Evolutionary conservation across 2,113 vertebrate species (phyloP), one percentile per base, ranked within the genome.

Genomic region (Xiphorhynchus elegans): DNA sequence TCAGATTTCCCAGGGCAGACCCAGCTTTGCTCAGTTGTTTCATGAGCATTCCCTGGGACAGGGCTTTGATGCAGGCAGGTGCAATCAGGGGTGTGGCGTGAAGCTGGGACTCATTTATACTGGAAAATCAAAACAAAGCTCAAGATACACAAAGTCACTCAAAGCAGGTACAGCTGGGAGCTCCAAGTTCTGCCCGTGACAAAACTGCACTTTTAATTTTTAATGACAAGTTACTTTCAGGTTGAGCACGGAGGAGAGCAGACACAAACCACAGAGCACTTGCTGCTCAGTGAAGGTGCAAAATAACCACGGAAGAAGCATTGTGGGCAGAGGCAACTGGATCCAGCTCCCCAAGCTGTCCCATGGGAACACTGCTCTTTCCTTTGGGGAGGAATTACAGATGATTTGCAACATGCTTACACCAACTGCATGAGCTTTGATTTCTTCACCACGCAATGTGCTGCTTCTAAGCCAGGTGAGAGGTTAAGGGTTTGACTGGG

Each of bases 311-410:
- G 0, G n/a, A 53, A 64, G 79, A 80, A 21, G 18, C 17, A 8
- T 4, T 75, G 75, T 5, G 2, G 35, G 67, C 15, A 8, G 31
- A 60, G 21, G 20, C 0, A 0, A 84, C 25, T 55, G 62, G 26
- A 59, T 75, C 18, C 4, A 3, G 26, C 46, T 64, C 66, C 47
- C 47, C n/a, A 67, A 72, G 44, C 42, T 55, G 47, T 72, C 88
- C 62, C 50, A 9, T 1, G 0, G 60, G 47, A 84, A 63, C 13
- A 17, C 24, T 49, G 52, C 42, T 92, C 47, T 67, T 87, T 40
- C 62, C 66, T 79, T 35, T 13, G 33, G 37, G 23, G 53, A 90
- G 35, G 73, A 87, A 93, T n/a, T 26, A 59, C 40, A 64, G 53
- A 11, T n/a, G n/a, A 62, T 90, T 76, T 76, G 78, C 59, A 79